Conservation (phyloP, 2,113 vertebrate species). For the Rhinichthys klamathensis region DNA sequence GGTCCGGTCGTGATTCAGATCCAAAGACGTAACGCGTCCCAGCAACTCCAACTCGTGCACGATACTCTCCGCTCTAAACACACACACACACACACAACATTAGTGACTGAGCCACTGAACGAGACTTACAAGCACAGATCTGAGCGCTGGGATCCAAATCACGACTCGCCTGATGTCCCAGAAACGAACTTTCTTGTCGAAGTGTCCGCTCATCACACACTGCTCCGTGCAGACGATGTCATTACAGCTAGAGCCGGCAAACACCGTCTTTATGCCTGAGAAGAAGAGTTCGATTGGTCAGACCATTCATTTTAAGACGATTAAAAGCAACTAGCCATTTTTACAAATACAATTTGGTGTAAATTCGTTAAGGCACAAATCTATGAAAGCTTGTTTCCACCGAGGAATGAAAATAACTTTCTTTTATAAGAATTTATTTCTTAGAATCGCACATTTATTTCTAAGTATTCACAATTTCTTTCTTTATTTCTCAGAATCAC, state of each 20-base stretch:
- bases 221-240: conserved; percentile 98
- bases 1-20: conserved; percentile 91
- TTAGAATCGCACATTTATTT: too few species aligned
- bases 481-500: too few species aligned
- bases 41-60: conserved; percentile 90
- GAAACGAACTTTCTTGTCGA: conserved; percentile 98
- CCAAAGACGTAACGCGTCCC: conserved; percentile 91
- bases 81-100: neutral
- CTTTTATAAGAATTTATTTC: too few species aligned
- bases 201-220: conserved; percentile 99
- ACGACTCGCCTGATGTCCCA: conserved; percentile 93
- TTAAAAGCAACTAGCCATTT: neutral
- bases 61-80: conserved; percentile 86
- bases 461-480: too few species aligned
- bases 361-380: too few species aligned
- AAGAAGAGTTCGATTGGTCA: neutral
- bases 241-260: conserved; percentile 97
- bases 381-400: too few species aligned
- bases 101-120: neutral
- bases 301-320: neutral
- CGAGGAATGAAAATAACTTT: too few species aligned
- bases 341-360: neutral
- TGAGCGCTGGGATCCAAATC: neutral
- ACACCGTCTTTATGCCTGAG: conserved; percentile 97
- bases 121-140: neutral